A percentile compares a stretch with the other conserved stretches of the same genome.
phyloP scores from a whole-genome alignment of 2,797 vertebrate species.

The Pangasius larnaudii region DNA sequence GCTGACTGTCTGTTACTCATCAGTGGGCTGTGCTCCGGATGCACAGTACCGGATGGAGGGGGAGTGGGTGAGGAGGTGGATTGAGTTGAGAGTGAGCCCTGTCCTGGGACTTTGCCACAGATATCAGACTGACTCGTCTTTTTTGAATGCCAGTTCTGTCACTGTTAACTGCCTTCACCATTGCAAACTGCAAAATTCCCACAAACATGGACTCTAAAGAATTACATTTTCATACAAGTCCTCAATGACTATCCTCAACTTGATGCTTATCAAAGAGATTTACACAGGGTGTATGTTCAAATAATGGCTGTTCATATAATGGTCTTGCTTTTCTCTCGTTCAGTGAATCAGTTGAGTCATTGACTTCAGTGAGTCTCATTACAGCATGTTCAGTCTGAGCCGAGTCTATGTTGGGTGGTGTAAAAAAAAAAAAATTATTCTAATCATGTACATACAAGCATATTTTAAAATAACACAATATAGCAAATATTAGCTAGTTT shows the following conservation, averaged over 20 bases:
- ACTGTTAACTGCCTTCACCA: background rate
- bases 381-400: background rate
- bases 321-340: background rate
- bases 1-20: slow-evolving; percentile 42
- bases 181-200: background rate
- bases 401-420: background rate
- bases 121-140: background rate
- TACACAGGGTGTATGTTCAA: background rate
- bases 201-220: background rate
- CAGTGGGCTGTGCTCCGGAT: slow-evolving; percentile 26
- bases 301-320: background rate
- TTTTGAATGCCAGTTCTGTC: background rate
- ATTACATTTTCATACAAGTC: background rate
- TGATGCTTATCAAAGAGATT: background rate
- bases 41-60: slow-evolving; percentile 45
- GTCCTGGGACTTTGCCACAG: slow-evolving; percentile 41
- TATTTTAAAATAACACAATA: background rate
- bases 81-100: slow-evolving; percentile 62
- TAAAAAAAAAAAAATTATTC: background rate
- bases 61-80: slow-evolving; percentile 61
- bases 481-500: background rate
- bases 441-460: background rate
- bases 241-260: background rate
- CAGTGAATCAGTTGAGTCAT: background rate
- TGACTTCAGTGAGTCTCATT: background rate